Conservation (phyloP, 2,797 vertebrate species). For the Rhynchonycteris naso region DNA sequence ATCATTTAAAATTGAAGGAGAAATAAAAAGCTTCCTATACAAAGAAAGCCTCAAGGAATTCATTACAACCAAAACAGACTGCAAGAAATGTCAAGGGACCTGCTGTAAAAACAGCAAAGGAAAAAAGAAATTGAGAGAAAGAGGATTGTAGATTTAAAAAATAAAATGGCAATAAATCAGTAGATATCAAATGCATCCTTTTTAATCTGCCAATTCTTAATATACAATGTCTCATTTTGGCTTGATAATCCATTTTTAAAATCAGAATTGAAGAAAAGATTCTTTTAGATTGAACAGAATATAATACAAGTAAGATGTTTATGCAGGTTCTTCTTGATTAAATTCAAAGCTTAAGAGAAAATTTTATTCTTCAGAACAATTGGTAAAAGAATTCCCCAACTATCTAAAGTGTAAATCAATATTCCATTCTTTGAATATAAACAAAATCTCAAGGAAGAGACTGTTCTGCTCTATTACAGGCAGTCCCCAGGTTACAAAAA, state of each 20-base stretch:
- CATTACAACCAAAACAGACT: too few species aligned
- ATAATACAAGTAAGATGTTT: constrained; percentile 51
- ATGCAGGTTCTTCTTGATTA: constrained; percentile 51
- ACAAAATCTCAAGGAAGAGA: not conserved
- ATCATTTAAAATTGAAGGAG: too few species aligned
- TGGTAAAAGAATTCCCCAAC: not conserved
- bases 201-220: constrained; percentile 23
- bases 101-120: too few species aligned
- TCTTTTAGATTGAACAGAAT: constrained; percentile 36
- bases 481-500: too few species aligned
- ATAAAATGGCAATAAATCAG: too few species aligned
- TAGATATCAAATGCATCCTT: not conserved
- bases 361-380: constrained; percentile 29
- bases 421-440: constrained; percentile 37
- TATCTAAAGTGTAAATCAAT: constrained; percentile 20
- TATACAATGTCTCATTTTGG: not conserved
- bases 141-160: too few species aligned
- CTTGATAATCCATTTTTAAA: constrained; percentile 52
- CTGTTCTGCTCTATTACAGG: constrained; percentile 3
- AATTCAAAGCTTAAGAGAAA: constrained; percentile 50
- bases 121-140: too few species aligned
- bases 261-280: constrained; percentile 62
- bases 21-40: too few species aligned
- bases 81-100: too few species aligned
- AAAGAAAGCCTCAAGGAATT: too few species aligned